A percentile compares a stretch with the other conserved stretches of the same genome.
Evolutionary conservation across 2,888 invertebrate genomes (phyloP).

Genomic region (Polymixis flavicincta): DNA sequence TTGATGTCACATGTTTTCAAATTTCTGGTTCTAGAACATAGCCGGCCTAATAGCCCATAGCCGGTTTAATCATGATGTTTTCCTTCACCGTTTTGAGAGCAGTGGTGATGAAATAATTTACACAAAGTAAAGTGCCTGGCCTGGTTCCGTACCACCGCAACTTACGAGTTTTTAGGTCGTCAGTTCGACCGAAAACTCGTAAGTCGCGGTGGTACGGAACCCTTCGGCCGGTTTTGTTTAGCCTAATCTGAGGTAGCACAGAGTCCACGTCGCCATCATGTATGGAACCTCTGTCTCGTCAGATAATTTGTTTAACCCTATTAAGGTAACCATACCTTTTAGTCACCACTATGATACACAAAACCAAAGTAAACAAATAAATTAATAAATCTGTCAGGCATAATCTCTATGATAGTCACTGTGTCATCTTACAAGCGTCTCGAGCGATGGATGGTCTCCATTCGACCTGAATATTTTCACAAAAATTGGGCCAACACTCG

Average conservation of each 20-base stretch:
- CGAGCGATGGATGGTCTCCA: slow-evolving; percentile 49
- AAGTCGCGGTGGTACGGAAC: too few species aligned
- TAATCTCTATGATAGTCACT: slow-evolving; percentile 29
- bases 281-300: not conserved
- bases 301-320: not conserved
- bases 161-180: too few species aligned
- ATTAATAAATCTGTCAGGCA: slow-evolving; percentile 50
- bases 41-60: too few species aligned
- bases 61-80: too few species aligned
- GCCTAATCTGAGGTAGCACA: not conserved
- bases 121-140: too few species aligned
- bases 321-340: not conserved
- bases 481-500: slow-evolving; percentile 49
- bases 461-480: slow-evolving; percentile 57
- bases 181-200: too few species aligned
- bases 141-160: too few species aligned
- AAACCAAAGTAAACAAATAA: slow-evolving; percentile 31
- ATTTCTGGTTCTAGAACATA: too few species aligned
- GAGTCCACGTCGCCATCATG: too few species aligned
- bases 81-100: too few species aligned
- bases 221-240: not conserved
- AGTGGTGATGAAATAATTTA: too few species aligned
- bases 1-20: too few species aligned
- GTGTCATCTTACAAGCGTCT: slow-evolving; percentile 51
- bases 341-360: not conserved